Base-by-base conservation (phyloP, 1,140 invertebrate species). In the Sinonovacula constricta region DNA sequence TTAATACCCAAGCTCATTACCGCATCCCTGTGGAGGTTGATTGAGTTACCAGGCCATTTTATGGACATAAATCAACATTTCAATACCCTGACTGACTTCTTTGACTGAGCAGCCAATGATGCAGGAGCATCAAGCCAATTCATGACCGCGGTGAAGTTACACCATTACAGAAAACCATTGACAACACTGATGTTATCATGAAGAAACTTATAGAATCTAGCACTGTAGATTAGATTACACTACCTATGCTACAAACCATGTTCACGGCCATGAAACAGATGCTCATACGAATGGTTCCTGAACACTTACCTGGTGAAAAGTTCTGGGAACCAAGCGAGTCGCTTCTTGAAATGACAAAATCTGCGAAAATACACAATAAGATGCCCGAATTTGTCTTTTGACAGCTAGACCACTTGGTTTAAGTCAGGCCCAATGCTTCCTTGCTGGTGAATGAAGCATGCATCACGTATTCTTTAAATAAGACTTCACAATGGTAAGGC, bases 381-480 rank as follows among this genome's bases (percentile, higher is more conserved):
- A 51, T 34, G 24, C 22, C 74, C 14, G 74, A 76, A 36, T 34
- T 12, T 54, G 53, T 70, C 1, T 71, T 59, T 59, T 53, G 68
- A 3, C 68, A 71, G 34, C 49, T 59, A 22, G 54, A 71, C 34
- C 68, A 59, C 15, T 26, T 51, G 22, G 26, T 60, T 28, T 26
- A 67, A n/a, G n/a, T n/a, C n/a, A n/a, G n/a, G n/a, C n/a, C n/a
- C n/a, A n/a, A n/a, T n/a, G n/a, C n/a, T n/a, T n/a, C n/a, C n/a
- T n/a, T n/a, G n/a, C n/a, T n/a, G n/a, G n/a, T n/a, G 12, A 56
- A 66, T 39, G 74, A 77, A 30, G 68, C 67, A 10, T 79, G 56
- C 36, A 57, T 79, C 45, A 79, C 72, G 49, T 72, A 70, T 51
- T 72, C 56, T 18, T 69, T 79, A n/a, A 79, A 71, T 28, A 79